Evolutionary conservation across 2,797 vertebrate genomes (phyloP), one percentile per base, ranked within the genome.

Genomic region (Leptodactylus fallax): DNA sequence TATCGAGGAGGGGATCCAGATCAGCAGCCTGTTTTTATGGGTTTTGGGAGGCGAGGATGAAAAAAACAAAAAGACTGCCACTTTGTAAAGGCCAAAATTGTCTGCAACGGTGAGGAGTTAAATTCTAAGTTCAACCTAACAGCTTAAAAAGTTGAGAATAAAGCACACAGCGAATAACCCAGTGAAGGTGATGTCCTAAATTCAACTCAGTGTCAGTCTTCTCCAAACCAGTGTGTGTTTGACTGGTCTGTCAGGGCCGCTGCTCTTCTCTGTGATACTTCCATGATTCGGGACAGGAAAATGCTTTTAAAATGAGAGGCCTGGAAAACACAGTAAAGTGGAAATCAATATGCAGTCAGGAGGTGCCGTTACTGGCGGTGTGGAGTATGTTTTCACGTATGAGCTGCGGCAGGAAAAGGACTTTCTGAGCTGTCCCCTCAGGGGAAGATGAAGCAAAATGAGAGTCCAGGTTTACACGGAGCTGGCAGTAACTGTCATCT

Each of bases 261-360:
- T 17, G 56, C 71, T 71, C 61, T 58, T 72, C 83, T 69, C 51
- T 69, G 23, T 79, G 85, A 56, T 86, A n/a, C 23, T 86, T 79
- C 53, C 77, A 58, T 0, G n/a, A 56, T 78, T 21, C 65, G 61
- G 72, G 53, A 88, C 76, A 65, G 81, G 81, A 53, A 90, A 84
- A 92, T 83, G 78, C 84, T 87, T 76, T 0, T 83, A 83, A 56
- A 79, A 85, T 49, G 17, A 58, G 72, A 87, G 87, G 90, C 87
- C 86, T 87, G 71, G 90, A 88, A 88, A 85, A 67, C 65, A 65
- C 78, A 23, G 78, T 78, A 86, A 91, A 91, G 85, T 83, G 87
- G 83, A 92, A 92, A 92, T 91, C 90, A 89, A 86, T 91, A 90
- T 86, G 83, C 71, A 90, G 89, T 85, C 87, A 84, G 90, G 90